Percentiles rank a stretch among this genome's conserved stretches.
phyloP scores from a whole-genome alignment of 2,113 vertebrate species.

The Geococcyx californianus region DNA sequence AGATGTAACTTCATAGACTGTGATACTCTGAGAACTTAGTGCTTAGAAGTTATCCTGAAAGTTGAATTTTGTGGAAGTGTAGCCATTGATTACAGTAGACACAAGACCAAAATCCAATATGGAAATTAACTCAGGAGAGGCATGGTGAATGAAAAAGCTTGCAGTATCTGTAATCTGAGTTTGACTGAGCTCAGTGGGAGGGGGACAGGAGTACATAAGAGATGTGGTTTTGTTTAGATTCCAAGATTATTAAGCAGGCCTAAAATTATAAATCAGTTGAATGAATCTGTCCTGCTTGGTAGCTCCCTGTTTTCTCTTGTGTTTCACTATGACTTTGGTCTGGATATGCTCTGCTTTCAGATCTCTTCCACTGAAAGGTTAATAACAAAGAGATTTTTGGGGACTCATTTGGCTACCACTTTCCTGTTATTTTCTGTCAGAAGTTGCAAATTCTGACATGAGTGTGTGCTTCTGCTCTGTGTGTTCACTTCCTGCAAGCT shows the following conservation, averaged over 20 bases:
- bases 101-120: not conserved
- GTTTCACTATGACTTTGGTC: not conserved
- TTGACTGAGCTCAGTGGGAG: not conserved
- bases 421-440: not conserved
- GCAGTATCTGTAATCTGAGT: not conserved
- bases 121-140: not conserved
- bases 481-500: not conserved
- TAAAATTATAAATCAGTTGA: not conserved
- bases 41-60: not conserved
- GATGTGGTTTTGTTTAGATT: not conserved
- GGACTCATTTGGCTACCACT: not conserved
- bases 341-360: not conserved
- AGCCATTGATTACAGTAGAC: not conserved
- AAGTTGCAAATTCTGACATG: not conserved
- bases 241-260: not conserved
- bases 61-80: not conserved
- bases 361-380: not conserved
- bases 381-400: not conserved
- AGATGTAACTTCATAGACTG: not conserved
- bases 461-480: rapidly evolving
- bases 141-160: not conserved
- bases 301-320: not conserved
- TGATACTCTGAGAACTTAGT: not conserved
- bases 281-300: not conserved
- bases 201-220: rapidly evolving